phyloP scores from a whole-genome alignment of 2,797 vertebrate genomes.

The Enteromius radiatus region DNA sequence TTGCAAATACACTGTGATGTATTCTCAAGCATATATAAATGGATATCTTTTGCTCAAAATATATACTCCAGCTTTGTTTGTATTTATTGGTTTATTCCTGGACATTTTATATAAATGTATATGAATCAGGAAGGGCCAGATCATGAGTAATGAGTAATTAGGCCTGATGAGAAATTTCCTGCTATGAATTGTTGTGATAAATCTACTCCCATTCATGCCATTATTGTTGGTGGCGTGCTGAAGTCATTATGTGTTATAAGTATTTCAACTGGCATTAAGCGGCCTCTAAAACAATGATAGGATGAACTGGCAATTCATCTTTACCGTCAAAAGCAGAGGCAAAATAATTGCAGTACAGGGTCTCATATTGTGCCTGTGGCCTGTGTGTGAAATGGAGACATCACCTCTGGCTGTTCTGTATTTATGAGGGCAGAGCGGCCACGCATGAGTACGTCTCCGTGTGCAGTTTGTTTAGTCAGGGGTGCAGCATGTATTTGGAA shows the following conservation, averaged over 20 bases:
- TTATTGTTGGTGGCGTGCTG: conserved; percentile 86
- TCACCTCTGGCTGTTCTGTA: conserved; percentile 88
- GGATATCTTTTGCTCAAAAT: neutral
- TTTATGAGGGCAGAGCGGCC: conserved; percentile 83
- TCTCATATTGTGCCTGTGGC: conserved; percentile 34
- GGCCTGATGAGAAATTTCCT: conserved; percentile 85
- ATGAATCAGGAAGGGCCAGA: conserved; percentile 46
- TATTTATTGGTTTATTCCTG: neutral
- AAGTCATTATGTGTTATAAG: conserved; percentile 83
- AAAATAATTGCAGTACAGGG: conserved; percentile 28
- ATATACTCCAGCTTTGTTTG: neutral
- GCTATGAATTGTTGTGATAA: conserved; percentile 88
- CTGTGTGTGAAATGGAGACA: conserved; percentile 86
- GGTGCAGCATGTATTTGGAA: neutral
- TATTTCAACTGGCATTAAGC: conserved; percentile 16
- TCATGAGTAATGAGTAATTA: conserved; percentile 75
- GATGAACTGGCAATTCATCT: conserved; percentile 39
- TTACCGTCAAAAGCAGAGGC: conserved; percentile 24
- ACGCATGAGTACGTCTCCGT: conserved; percentile 27
- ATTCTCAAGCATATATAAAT: neutral
- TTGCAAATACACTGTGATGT: neutral
- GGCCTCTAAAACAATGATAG: conserved; percentile 22
- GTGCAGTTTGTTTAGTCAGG: conserved; percentile 32
- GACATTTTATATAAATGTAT: neutral
- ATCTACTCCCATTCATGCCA: conserved; percentile 88